Base-by-base conservation (phyloP, 2,888 invertebrate species). In the Trichopria drosophilae region DNA sequence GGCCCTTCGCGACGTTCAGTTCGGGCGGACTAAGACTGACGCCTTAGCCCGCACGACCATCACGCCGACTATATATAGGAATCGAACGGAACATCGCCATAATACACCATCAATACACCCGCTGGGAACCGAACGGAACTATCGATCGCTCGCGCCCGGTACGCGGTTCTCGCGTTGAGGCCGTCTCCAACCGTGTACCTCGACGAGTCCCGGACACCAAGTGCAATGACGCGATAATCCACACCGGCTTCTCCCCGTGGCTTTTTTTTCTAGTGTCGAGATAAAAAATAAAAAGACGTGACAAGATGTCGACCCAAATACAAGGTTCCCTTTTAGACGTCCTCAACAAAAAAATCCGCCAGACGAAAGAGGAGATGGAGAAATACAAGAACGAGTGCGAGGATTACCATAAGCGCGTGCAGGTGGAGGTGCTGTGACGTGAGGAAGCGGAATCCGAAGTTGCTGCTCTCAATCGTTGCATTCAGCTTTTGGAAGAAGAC, bases 391-490 rank as follows among this genome's bases (percentile, higher is more conserved):
- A 98, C 80, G 93, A 94, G 79, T 92, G 93, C 78, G 96, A 96
- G 79, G 93, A 94, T 79, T 91, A 88, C 78, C 91, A 93, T 80
- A 90, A 93, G 83, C 88, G 93, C 78, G 84, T 94, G 77, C 93
- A 94, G 82, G 85, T 90, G 77, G 96, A 96, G 85, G 85, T 92
- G 78, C 90, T 93, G 84, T 87, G 95, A 78, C 88, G 95, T 78
- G 95, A 96, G 86, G 95, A 95, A 92, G 96, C 96, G 76, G 98
- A 99, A 82, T 94, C 93, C 76, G 98, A 99, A 82, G 95, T 99
- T 67, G 95, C 95, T 76, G 96, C 95, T 76, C 87, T 97, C 75
- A 97, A 96, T 82, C 89, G 99, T 80, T 93, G 96, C 79, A 95
- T 99, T 82, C 96, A 97, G 81, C 86, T 99, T 78, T 83, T 99